These are phyloP conservation scores for Ridgeia piscesae DNA, from an alignment of 1,140 invertebrate species.

Conservation along the genomic window DNA sequence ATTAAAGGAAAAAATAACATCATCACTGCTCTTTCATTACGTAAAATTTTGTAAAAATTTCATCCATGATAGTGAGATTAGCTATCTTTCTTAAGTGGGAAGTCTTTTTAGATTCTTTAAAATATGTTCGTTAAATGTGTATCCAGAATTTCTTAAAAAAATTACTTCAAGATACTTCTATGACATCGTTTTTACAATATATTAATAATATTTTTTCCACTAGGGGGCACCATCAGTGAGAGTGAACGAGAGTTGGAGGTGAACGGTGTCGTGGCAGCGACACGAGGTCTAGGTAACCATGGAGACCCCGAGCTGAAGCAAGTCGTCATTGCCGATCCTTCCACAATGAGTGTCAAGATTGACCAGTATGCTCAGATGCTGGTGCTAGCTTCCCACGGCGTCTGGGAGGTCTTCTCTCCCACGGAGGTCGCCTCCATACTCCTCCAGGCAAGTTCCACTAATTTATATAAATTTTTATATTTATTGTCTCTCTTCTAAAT, in stretches of 20 bases:
- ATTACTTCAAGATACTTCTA: not conserved
- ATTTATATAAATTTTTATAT: not conserved
- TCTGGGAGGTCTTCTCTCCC: constrained; percentile 53
- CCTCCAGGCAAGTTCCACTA: constrained; percentile 40
- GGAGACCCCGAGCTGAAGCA: constrained; percentile 51
- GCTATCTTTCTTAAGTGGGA: too few species aligned
- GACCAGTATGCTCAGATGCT: constrained; percentile 54
- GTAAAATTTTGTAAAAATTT: too few species aligned
- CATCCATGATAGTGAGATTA: too few species aligned
- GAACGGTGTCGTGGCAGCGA: constrained; percentile 51
- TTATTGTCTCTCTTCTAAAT: too few species aligned
- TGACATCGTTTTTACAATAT: not conserved
- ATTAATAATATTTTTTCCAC: not conserved
- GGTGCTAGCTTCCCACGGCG: constrained; percentile 50
- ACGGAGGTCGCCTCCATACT: constrained; percentile 50
- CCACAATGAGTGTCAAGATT: constrained; percentile 42
- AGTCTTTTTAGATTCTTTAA: too few species aligned
- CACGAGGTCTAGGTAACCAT: constrained; percentile 56
- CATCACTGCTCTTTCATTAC: too few species aligned
- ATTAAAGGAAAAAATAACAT: too few species aligned
- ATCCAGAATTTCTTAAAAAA: too few species aligned
- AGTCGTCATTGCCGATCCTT: constrained; percentile 47
- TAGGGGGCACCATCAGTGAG: constrained; percentile 49
- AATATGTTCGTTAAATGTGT: too few species aligned
- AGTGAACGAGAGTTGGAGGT: constrained; percentile 47